Conservation (phyloP, 2,888 invertebrate genomes). For the Leptopilina myrica region DNA sequence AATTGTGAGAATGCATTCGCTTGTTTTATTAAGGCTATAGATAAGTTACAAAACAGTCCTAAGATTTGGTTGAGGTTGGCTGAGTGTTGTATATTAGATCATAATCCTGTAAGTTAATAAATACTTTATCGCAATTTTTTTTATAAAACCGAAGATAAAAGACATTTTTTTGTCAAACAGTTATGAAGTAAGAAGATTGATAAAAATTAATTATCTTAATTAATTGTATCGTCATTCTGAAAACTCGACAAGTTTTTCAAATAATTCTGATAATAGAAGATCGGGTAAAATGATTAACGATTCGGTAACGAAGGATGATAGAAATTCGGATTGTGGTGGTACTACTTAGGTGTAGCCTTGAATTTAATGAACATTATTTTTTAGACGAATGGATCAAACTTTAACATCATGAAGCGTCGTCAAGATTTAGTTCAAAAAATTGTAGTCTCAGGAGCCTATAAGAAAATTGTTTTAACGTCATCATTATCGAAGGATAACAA, state of each 20-base stretch:
- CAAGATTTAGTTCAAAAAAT: slow-evolving; percentile 81
- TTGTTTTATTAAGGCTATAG: slow-evolving; percentile 90
- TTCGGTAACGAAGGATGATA: too few relatives aligned
- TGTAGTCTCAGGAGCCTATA: slow-evolving; percentile 80
- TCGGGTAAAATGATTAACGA: too few relatives aligned
- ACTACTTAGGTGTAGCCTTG: neutral
- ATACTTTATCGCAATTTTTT: neutral
- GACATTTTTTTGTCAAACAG: too few relatives aligned
- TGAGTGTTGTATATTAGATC: slow-evolving; percentile 90
- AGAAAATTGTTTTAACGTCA: slow-evolving; percentile 81
- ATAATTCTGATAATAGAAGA: too few relatives aligned
- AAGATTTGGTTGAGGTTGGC: slow-evolving; percentile 94
- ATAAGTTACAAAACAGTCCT: slow-evolving; percentile 92
- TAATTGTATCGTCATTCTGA: too few relatives aligned
- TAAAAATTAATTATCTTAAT: too few relatives aligned
- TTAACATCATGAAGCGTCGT: slow-evolving; percentile 80
- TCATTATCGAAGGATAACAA: slow-evolving; percentile 79
- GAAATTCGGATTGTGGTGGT: too few relatives aligned
- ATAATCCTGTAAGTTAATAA: slow-evolving; percentile 79
- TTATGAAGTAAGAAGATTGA: too few relatives aligned
- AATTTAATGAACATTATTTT: slow-evolving; percentile 21
- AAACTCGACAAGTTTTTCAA: too few relatives aligned
- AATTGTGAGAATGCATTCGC: slow-evolving; percentile 92
- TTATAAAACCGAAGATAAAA: neutral
- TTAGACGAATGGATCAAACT: slow-evolving; percentile 81